These are phyloP conservation scores for Eilema caniola DNA, from an alignment of 2,888 invertebrate species.

Conservation along the genomic window DNA sequence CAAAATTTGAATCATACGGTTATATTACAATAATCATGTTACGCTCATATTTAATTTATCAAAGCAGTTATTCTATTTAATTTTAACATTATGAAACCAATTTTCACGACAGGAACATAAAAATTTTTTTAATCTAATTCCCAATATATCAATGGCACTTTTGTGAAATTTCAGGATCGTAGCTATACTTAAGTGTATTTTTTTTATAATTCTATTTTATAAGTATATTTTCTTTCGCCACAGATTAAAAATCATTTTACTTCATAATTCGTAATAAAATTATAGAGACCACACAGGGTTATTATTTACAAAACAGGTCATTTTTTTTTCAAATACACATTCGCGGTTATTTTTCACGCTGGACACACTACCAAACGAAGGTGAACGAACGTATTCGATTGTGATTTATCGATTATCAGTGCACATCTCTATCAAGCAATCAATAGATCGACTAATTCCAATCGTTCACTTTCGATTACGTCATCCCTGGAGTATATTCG, in stretches of 20 bases:
- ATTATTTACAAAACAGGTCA: constrained; percentile 3
- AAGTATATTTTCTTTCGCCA: constrained; percentile 30
- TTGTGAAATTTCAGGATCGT: constrained; percentile 48
- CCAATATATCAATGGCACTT: constrained; percentile 50
- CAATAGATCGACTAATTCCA: too few relatives aligned
- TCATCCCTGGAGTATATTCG: neutral
- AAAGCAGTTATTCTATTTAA: constrained; percentile 42
- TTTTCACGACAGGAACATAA: constrained; percentile 28
- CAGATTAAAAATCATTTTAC: neutral
- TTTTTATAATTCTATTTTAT: neutral
- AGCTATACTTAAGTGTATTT: constrained; percentile 25
- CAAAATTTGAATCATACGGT: constrained; percentile 50
- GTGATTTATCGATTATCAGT: neutral
- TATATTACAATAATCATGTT: constrained; percentile 42
- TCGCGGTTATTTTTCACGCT: neutral
- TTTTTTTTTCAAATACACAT: neutral
- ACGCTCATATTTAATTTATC: constrained; percentile 36
- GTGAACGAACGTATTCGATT: neutral
- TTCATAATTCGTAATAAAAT: neutral
- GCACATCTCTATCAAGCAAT: too few relatives aligned
- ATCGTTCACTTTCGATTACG: too few relatives aligned
- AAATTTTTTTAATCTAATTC: constrained; percentile 32
- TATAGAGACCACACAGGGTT: neutral
- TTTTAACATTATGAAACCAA: constrained; percentile 26
- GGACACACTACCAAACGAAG: neutral